phyloP scores from a whole-genome alignment of 2,797 vertebrate species.

The Momotus momota region DNA sequence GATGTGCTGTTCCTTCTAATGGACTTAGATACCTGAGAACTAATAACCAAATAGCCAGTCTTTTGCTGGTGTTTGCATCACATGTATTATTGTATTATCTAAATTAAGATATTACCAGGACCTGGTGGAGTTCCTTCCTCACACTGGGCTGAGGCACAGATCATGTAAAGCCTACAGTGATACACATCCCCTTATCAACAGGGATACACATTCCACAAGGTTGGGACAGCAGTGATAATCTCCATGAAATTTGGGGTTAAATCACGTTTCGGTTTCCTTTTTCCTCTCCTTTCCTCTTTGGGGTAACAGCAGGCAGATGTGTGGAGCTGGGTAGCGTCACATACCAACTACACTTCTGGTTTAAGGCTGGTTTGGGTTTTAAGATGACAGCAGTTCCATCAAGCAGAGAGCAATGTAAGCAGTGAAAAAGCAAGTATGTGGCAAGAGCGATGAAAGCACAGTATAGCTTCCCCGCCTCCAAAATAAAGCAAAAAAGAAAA shows the following conservation, averaged over 20 bases:
- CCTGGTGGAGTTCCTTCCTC: not conserved
- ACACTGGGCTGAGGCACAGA: not conserved
- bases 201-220: not conserved
- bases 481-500: not conserved
- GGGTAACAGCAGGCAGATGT: not conserved
- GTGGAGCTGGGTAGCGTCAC: not conserved
- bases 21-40: not conserved
- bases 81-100: not conserved
- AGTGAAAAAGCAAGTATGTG: constrained; percentile 13
- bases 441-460: not conserved
- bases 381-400: not conserved
- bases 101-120: not conserved
- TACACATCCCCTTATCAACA: not conserved
- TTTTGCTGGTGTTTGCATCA: not conserved
- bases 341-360: not conserved
- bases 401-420: constrained; percentile 44
- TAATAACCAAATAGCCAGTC: not conserved
- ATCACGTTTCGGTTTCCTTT: not conserved
- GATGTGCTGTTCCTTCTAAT: not conserved
- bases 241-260: not conserved
- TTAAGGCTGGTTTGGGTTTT: constrained; percentile 10
- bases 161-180: not conserved
- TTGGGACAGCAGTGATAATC: not conserved
- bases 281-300: not conserved
- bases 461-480: not conserved